Percentiles rank a stretch among this genome's conserved stretches.
Evolutionary conservation across 2,888 invertebrate genomes (phyloP).

Genomic region (Balanococcus diminutus): DNA sequence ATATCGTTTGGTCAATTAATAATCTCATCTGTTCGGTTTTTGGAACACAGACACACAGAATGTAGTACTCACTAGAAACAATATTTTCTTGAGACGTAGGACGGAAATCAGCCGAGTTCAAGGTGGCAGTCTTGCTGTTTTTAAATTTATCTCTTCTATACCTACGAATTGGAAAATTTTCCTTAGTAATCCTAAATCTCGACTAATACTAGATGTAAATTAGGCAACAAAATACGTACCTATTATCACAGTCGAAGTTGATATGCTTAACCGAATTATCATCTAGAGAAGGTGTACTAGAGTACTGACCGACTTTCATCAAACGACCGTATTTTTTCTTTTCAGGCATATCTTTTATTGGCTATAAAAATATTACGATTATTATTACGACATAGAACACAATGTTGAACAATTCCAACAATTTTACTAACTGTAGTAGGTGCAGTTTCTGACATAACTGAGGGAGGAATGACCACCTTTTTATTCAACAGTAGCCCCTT

Average conservation of each 20-base stretch:
- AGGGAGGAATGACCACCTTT: constrained; percentile 32
- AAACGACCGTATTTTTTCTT: constrained; percentile 52
- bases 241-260: constrained; percentile 52
- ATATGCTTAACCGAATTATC: constrained; percentile 53
- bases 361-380: constrained; percentile 42
- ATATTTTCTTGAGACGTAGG: constrained; percentile 49
- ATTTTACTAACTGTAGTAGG: constrained; percentile 47
- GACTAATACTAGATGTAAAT: not conserved
- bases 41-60: not conserved
- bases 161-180: not conserved
- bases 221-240: not conserved
- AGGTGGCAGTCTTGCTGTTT: constrained; percentile 20
- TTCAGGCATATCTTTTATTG: constrained; percentile 53
- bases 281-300: constrained; percentile 54
- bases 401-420: not conserved
- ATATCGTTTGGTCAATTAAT: not conserved
- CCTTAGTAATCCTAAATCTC: not conserved
- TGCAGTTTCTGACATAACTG: constrained; percentile 53
- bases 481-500: constrained; percentile 34
- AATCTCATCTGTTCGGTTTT: no score
- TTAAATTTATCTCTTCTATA: constrained; percentile 45
- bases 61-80: constrained; percentile 38
- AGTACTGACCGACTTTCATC: constrained; percentile 53
- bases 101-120: constrained; percentile 47
- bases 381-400: not conserved